These are phyloP conservation scores for Chelonus formosanus DNA, from an alignment of 2,888 invertebrate species.

Conservation along the genomic window DNA sequence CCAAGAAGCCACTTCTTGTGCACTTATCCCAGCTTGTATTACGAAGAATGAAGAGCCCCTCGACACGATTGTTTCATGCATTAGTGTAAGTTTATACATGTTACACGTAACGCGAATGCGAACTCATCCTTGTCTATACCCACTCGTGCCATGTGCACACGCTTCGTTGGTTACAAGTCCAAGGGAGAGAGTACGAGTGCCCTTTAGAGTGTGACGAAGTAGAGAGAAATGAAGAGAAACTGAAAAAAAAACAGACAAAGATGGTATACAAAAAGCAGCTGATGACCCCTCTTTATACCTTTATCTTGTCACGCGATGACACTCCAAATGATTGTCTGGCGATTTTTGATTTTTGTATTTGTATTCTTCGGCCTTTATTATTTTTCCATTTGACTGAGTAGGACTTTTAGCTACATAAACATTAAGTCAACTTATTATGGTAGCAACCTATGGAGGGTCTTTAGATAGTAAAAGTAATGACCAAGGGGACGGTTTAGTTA, in stretches of 20 bases:
- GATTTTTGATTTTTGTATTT: not conserved
- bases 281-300: conserved; percentile 9
- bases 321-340: conserved; percentile 13
- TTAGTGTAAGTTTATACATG: conserved; percentile 9
- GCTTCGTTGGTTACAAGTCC: conserved; percentile 20
- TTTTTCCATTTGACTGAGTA: not conserved
- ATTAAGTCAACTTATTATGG: too few species aligned
- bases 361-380: not conserved
- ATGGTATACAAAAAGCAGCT: conserved; percentile 20
- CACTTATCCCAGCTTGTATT: conserved; percentile 21
- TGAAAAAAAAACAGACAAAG: conserved; percentile 17
- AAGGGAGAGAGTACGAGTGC: conserved; percentile 23
- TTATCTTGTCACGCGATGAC: conserved; percentile 18
- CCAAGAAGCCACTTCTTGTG: conserved; percentile 23
- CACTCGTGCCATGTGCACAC: conserved; percentile 24
- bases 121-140: conserved; percentile 21
- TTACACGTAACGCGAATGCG: conserved; percentile 20
- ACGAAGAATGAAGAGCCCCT: conserved; percentile 23
- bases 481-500: too few species aligned
- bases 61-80: conserved; percentile 20
- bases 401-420: too few species aligned
- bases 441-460: too few species aligned
- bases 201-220: conserved; percentile 23
- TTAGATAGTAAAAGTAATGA: too few species aligned
- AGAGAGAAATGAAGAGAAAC: not conserved